Percentiles rank a stretch among this genome's conserved stretches.
These are phyloP conservation scores for Stegodyphus dumicola DNA, from an alignment of 1,140 invertebrate genomes.

Conservation along the genomic window DNA sequence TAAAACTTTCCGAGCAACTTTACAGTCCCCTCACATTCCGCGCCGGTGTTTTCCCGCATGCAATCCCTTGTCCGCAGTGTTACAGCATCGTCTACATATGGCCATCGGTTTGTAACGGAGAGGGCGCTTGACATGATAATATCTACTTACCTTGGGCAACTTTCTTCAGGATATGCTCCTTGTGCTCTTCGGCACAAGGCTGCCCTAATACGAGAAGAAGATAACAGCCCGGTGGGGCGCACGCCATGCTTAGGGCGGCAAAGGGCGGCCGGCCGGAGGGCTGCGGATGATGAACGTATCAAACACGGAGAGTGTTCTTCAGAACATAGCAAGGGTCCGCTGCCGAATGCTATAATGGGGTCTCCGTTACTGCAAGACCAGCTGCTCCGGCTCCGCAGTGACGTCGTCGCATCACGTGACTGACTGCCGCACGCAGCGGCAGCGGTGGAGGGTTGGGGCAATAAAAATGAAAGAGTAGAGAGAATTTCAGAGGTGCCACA, in stretches of 20 bases:
- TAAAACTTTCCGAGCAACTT: neutral
- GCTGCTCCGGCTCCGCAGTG: slow-evolving; percentile 15
- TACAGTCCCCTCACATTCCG: neutral
- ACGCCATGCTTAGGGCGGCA: slow-evolving; percentile 16
- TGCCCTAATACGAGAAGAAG: slow-evolving; percentile 91
- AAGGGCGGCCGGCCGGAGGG: neutral
- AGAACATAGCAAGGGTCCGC: slow-evolving; percentile 11
- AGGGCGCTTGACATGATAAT: neutral
- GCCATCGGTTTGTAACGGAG: neutral
- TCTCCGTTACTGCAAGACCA: neutral
- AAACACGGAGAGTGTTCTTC: neutral
- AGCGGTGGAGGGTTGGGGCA: neutral
- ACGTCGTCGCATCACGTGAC: slow-evolving; percentile 25
- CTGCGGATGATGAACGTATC: neutral
- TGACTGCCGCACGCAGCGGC: slow-evolving; percentile 9
- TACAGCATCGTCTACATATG: neutral
- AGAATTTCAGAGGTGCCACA: neutral
- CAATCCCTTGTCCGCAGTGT: too few relatives aligned
- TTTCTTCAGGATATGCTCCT: slow-evolving; percentile 88
- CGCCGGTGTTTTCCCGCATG: neutral
- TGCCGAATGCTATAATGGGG: neutral
- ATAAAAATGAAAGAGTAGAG: neutral
- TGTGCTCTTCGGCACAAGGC: slow-evolving; percentile 89
- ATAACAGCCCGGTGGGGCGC: slow-evolving; percentile 79
- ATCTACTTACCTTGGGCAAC: slow-evolving; percentile 86